Evolutionary conservation across 64 coral and sea anemone genomes (phyloP).

Genomic region (Montipora cactus): DNA sequence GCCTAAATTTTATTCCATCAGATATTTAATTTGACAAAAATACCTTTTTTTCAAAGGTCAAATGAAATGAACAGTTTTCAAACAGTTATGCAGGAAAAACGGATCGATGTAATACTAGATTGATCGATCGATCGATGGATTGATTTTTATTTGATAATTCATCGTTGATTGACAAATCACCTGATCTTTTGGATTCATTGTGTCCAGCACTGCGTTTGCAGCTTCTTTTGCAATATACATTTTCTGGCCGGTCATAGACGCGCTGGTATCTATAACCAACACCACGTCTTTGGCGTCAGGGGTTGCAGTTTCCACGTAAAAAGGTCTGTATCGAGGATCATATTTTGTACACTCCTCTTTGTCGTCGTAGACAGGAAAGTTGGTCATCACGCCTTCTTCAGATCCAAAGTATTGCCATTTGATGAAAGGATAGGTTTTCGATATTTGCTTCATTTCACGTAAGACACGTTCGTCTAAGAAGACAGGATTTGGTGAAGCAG

Average conservation of each 20-base stretch:
- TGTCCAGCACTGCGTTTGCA: constrained; percentile 66
- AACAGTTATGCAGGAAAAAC: too few species aligned
- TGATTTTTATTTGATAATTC: too few species aligned
- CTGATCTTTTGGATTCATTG: constrained; percentile 73
- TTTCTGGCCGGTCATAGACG: constrained; percentile 46
- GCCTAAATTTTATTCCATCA: too few species aligned
- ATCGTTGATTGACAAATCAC: constrained; percentile 13
- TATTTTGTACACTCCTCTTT: constrained; percentile 26
- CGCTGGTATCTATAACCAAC: constrained; percentile 70
- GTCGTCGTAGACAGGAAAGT: constrained; percentile 21
- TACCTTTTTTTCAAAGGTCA: too few species aligned
- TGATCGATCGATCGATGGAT: background rate
- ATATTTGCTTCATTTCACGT: constrained; percentile 47
- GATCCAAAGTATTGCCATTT: constrained; percentile 80
- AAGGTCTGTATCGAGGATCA: constrained; percentile 63
- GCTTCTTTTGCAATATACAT: constrained; percentile 58
- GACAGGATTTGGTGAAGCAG: background rate
- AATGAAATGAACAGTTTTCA: too few species aligned
- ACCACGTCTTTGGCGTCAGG: constrained; percentile 73
- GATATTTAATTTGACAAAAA: too few species aligned
- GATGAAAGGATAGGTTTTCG: constrained; percentile 8
- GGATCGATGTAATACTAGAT: too few species aligned
- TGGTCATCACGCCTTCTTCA: constrained; percentile 42
- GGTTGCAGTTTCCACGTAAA: constrained; percentile 65
- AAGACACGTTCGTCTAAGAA: background rate